Evolutionary conservation across 2,888 invertebrate species (phyloP).

Genomic region (Trichacis sp.): DNA sequence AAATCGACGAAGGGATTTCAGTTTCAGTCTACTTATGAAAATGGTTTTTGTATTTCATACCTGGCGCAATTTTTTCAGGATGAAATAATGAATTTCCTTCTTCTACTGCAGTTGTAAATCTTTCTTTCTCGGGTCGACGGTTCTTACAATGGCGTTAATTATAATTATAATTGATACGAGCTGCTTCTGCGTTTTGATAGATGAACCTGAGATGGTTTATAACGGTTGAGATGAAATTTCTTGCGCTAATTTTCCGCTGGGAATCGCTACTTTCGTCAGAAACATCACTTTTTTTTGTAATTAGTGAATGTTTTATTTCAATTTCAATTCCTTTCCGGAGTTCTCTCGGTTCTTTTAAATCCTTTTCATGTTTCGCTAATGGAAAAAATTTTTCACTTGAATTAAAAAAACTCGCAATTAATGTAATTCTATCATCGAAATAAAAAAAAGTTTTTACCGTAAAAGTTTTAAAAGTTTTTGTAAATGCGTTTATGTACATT

Average conservation of each 20-base stretch:
- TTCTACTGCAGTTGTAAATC: neutral
- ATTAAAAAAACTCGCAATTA: no score
- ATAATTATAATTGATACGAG: slow-evolving; percentile 6
- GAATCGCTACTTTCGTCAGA: slow-evolving; percentile 33
- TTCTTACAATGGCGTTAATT: slow-evolving; percentile 1
- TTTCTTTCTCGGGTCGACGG: neutral
- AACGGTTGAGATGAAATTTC: slow-evolving; percentile 18
- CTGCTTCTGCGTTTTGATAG: slow-evolving; percentile 27
- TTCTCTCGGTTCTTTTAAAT: no score
- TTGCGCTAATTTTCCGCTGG: slow-evolving; percentile 8
- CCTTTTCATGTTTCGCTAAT: no score
- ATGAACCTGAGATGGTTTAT: neutral
- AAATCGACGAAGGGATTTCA: no score
- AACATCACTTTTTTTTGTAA: slow-evolving; percentile 24
- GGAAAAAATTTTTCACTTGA: no score
- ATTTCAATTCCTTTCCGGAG: no score
- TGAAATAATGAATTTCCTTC: neutral
- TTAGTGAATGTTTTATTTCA: slow-evolving; percentile 32
- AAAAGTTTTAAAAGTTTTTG: no score
- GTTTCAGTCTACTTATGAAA: neutral
- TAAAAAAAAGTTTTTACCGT: no score
- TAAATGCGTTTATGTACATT: no score
- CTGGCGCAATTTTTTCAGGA: neutral
- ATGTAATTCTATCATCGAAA: no score
- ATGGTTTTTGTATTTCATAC: neutral